Evolutionary conservation across 2,797 vertebrate species (phyloP), one percentile per base, ranked within the genome.

Genomic region (Limosa lapponica): DNA sequence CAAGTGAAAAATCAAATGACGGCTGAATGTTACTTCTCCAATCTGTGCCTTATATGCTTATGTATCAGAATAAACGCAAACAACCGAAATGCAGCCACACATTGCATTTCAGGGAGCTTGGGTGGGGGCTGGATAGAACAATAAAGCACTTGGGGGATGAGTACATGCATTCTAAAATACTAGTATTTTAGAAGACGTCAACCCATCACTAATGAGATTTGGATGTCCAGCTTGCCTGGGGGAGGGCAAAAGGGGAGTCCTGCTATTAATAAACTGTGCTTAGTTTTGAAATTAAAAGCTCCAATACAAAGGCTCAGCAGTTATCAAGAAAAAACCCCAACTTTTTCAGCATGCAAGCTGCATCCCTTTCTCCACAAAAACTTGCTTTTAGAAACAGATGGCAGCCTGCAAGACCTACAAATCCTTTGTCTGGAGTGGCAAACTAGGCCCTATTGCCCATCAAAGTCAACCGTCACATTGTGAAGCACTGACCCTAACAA

Each of bases 401-500:
- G 97, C 92, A 95, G 96, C 91, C 90, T 94, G 93, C 91, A 96
- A 97, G 95, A 91, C 84, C 95, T 90, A 89, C 95, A 93, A 82
- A 94, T 84, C 88, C 92, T 98, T 98, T 98, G 97, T 98, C 93
- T 96, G 89, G 94, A 88, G 95, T 88, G 48, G 87, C 93, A 95
- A 97, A 96, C 89, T 71, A 84, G 93, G 90, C 79, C 94, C 89
- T 95, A 59, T 55, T 93, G 94, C 92, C 87, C 89, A 91, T 92
- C 96, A 97, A 96, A 97, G 96, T 97, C 97, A 97, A 96, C 93
- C 62, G 10, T 67, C 90, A 91, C 96, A 97, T 98, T 97, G 95
- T 96, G 96, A 98, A 95, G 96, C 97, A 96, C 69, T 97, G 98
- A 98, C 97, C 97, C 97, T 94, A 96, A 96, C 93, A 97, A 98